Evolutionary conservation across 1,140 invertebrate species (phyloP).

Genomic region (Muscidifurax raptorellus): DNA sequence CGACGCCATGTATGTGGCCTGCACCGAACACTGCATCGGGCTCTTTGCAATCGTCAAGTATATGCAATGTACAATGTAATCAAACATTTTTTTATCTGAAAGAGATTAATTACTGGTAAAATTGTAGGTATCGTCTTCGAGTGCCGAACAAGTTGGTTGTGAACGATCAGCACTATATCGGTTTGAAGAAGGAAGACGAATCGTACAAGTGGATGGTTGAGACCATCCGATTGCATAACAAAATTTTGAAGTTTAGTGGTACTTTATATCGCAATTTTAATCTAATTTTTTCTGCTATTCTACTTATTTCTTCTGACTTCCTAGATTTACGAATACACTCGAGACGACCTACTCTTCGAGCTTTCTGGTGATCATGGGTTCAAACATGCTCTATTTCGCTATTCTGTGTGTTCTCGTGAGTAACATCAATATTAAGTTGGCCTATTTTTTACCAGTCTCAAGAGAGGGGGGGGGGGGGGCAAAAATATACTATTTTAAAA

Average conservation of each 20-base stretch:
- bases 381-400: background rate
- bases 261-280: background rate
- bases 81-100: background rate
- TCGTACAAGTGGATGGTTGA: background rate
- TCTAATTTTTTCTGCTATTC: background rate
- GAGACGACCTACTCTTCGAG: background rate
- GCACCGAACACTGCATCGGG: background rate
- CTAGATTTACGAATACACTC: background rate
- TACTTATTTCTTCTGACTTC: background rate
- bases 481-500: no score
- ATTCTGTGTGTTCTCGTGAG: background rate
- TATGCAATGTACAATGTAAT: background rate
- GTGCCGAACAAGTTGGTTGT: background rate
- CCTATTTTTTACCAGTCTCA: no score
- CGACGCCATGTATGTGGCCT: background rate
- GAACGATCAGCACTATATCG: background rate
- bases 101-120: background rate
- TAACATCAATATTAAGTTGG: background rate
- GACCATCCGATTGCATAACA: background rate
- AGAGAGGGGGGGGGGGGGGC: no score
- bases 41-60: background rate
- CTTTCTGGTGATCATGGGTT: background rate
- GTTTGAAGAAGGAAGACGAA: background rate
- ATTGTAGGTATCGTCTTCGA: background rate
- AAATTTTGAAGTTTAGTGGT: constrained; percentile 20